Evolutionary conservation across 2,888 invertebrate species (phyloP).

Genomic region (Dynastes grantii): DNA sequence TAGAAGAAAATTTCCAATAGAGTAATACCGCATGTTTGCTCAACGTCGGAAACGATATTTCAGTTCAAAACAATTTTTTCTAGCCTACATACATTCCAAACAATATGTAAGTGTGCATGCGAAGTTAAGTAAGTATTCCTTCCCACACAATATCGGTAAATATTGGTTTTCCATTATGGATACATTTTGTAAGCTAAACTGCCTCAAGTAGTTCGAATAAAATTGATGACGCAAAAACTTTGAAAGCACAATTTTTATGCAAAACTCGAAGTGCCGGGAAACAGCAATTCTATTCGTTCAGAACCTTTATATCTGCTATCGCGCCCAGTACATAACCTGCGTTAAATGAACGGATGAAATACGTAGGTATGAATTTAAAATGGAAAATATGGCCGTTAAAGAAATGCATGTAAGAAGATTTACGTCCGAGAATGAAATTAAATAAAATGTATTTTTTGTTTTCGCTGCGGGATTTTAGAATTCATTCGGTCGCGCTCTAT

Average conservation of each 20-base stretch:
- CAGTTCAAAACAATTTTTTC: neutral
- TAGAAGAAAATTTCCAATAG: too few species aligned
- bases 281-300: neutral
- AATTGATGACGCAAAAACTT: conserved; percentile 7
- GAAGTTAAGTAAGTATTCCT: conserved; percentile 18
- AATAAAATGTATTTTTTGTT: neutral
- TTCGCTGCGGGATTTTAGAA: neutral
- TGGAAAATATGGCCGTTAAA: neutral
- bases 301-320: neutral
- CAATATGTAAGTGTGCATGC: neutral
- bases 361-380: neutral
- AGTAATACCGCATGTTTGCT: too few species aligned
- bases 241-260: neutral
- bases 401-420: neutral
- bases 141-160: conserved; percentile 14
- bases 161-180: conserved; percentile 42
- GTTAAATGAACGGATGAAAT: neutral
- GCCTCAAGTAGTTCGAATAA: neutral
- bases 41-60: too few species aligned
- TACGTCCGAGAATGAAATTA: neutral
- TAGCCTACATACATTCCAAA: neutral
- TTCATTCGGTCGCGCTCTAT: neutral
- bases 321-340: neutral
- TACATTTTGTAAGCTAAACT: conserved; percentile 11
- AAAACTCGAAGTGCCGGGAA: neutral